A percentile compares a stretch with the other conserved stretches of the same genome.
These are phyloP conservation scores for Aleiodes leptofemur DNA, from an alignment of 2,888 invertebrate species.

Conservation along the genomic window DNA sequence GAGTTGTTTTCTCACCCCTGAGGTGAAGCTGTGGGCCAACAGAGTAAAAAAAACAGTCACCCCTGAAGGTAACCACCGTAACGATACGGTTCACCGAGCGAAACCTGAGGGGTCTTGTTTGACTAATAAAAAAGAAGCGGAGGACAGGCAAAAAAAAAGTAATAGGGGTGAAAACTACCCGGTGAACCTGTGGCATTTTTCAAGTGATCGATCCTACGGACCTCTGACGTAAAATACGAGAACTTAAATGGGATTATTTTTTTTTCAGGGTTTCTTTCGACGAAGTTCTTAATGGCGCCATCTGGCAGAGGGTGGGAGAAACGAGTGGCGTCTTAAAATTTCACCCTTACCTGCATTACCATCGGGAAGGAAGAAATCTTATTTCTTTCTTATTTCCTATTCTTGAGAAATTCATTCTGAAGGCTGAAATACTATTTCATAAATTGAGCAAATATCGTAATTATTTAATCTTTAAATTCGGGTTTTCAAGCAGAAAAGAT, in stretches of 20 bases:
- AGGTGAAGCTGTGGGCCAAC: conserved; percentile 35
- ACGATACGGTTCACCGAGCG: conserved; percentile 41
- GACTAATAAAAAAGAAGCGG: conserved; percentile 42
- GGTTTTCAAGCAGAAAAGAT: too few relatives aligned
- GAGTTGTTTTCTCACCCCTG: conserved; percentile 47
- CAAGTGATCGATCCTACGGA: conserved; percentile 53
- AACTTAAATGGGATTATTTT: conserved; percentile 53
- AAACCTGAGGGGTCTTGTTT: conserved; percentile 49
- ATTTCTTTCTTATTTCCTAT: neutral
- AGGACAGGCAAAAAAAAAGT: conserved; percentile 39
- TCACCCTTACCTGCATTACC: neutral
- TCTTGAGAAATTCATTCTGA: neutral
- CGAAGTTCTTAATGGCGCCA: conserved; percentile 58
- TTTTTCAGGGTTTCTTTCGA: conserved; percentile 10
- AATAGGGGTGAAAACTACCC: conserved; percentile 30
- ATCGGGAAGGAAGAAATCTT: conserved; percentile 37
- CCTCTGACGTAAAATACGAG: conserved; percentile 51
- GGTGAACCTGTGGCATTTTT: conserved; percentile 58
- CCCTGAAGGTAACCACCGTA: conserved; percentile 36
- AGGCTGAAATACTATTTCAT: too few relatives aligned
- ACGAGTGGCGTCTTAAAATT: conserved; percentile 37
- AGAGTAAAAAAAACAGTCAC: conserved; percentile 31
- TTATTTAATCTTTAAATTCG: too few relatives aligned
- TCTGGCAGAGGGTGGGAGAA: conserved; percentile 56
- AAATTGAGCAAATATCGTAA: too few relatives aligned